These are phyloP conservation scores for Helleia helle DNA, from an alignment of 2,888 invertebrate species.

Conservation along the genomic window DNA sequence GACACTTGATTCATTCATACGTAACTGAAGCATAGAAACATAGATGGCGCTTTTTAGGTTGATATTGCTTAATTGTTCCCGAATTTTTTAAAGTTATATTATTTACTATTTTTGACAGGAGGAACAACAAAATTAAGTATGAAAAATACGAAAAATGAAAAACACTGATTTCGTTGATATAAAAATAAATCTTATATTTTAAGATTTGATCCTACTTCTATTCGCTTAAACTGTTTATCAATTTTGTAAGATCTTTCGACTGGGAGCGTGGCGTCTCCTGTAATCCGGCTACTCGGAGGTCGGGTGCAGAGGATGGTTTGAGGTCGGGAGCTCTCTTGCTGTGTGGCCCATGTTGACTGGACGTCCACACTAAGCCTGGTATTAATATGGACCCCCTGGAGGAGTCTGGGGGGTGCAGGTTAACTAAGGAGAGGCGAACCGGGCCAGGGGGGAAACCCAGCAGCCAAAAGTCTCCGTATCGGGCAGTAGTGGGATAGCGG, in stretches of 20 bases:
- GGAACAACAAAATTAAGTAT: too few species aligned
- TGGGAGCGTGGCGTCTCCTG: constrained; percentile 99
- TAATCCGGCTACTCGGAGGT: constrained; percentile 98
- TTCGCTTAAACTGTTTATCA: background rate
- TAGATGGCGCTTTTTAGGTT: background rate
- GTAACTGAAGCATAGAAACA: too few species aligned
- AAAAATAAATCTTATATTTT: background rate
- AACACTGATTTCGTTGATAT: too few species aligned
- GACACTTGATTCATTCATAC: background rate
- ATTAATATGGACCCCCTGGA: constrained; percentile 94
- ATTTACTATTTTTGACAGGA: too few species aligned
- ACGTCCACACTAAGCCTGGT: constrained; percentile 97
- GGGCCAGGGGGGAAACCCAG: constrained; percentile 99
- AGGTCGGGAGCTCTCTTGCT: constrained; percentile 79
- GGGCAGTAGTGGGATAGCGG: constrained; percentile 99
- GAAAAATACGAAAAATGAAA: background rate
- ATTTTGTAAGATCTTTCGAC: constrained; percentile 44
- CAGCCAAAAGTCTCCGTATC: constrained; percentile 99
- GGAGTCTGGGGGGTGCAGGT: constrained; percentile 84
- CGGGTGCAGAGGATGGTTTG: constrained; percentile 92
- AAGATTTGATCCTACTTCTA: background rate
- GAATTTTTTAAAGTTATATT: too few species aligned
- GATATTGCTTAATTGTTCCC: background rate
- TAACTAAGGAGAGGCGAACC: constrained; percentile 97
- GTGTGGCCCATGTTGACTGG: constrained; percentile 81